Conservation (phyloP, 2,888 invertebrate species). For the Electrophaes corylata region DNA sequence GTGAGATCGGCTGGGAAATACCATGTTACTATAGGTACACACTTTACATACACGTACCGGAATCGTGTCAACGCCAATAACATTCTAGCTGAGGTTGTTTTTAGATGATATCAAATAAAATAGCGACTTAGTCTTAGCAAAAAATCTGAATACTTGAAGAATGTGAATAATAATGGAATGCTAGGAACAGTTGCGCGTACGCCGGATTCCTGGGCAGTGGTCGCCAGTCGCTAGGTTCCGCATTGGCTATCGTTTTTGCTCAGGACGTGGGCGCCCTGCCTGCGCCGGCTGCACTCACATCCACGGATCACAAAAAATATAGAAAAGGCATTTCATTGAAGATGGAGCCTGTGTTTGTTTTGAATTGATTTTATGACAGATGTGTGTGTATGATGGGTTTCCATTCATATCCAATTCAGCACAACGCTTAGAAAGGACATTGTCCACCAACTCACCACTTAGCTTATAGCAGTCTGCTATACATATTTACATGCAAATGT, state of each 20-base stretch:
- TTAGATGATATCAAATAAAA: constrained; percentile 7
- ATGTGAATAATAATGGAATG: constrained; percentile 64
- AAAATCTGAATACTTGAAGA: constrained; percentile 47
- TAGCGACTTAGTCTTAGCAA: constrained; percentile 25
- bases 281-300: constrained; percentile 34
- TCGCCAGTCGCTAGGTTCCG: constrained; percentile 59
- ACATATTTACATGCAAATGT: too few species aligned
- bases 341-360: not conserved
- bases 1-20: constrained; percentile 83
- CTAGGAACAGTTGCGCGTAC: constrained; percentile 63
- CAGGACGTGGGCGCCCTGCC: constrained; percentile 44
- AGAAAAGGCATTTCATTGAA: not conserved
- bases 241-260: constrained; percentile 64
- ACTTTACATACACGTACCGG: constrained; percentile 62
- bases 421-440: not conserved
- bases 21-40: constrained; percentile 68
- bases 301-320: constrained; percentile 17
- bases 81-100: constrained; percentile 38
- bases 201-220: constrained; percentile 60
- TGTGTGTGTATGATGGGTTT: not conserved
- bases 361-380: not conserved
- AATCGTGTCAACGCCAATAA: constrained; percentile 59
- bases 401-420: not conserved
- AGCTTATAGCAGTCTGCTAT: too few species aligned
- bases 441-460: not conserved